Evolutionary conservation across 2,113 vertebrate species (phyloP).

Genomic region (Condylura cristata): DNA sequence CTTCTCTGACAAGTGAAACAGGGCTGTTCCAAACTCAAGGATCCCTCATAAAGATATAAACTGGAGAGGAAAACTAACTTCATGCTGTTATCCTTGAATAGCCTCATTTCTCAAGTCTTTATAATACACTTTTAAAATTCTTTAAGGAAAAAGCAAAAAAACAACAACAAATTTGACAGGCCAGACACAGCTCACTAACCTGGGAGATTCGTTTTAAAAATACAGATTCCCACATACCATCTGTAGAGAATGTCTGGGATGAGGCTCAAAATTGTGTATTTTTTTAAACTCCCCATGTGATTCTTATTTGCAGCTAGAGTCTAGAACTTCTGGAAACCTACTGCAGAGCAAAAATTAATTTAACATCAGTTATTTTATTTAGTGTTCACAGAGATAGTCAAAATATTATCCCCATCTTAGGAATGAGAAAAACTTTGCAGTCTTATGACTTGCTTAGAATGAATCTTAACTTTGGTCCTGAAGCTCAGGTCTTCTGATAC

Average conservation of each 20-base stretch:
- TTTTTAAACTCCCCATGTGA: background rate
- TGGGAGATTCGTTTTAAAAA: constrained; percentile 65
- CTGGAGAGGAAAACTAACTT: background rate
- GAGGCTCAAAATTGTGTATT: background rate
- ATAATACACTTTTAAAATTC: background rate
- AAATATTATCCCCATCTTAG: background rate
- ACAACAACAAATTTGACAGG: constrained; percentile 39
- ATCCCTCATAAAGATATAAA: background rate
- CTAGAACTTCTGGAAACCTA: constrained; percentile 6
- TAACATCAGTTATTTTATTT: constrained; percentile 7
- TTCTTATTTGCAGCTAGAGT: constrained; percentile 34
- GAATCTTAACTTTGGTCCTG: background rate
- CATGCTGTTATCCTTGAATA: background rate
- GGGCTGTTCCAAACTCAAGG: background rate
- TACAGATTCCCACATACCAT: constrained; percentile 57
- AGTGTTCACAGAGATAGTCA: background rate
- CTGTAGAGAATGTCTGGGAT: background rate
- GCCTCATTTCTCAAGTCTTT: constrained; percentile 29
- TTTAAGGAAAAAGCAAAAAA: constrained; percentile 6
- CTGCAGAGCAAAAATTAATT: background rate
- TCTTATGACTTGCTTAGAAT: background rate
- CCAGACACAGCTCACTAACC: constrained; percentile 37
- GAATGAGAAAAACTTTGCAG: background rate
- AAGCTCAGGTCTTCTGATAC: background rate
- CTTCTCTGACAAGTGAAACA: background rate